Conservation (phyloP, 2,797 vertebrate genomes). For the Fratercula arctica region DNA sequence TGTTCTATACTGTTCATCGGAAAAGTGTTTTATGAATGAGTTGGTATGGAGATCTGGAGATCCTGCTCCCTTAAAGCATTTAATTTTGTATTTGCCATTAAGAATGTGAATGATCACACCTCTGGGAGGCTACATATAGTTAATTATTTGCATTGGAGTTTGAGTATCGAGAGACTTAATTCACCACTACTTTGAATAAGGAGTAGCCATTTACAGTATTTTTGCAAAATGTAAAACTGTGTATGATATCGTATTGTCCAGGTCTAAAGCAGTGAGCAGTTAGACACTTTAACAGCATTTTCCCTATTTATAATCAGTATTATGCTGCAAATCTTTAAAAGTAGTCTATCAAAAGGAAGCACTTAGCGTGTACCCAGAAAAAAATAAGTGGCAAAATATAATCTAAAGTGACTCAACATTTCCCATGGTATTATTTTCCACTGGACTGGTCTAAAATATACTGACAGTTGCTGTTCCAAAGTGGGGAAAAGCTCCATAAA, state of each 20-base stretch:
- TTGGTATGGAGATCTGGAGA: not conserved
- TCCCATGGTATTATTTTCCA: constrained; percentile 58
- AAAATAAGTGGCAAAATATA: constrained; percentile 42
- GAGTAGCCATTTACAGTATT: not conserved
- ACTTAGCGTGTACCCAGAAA: not conserved
- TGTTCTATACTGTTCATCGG: not conserved
- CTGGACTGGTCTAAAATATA: constrained; percentile 37
- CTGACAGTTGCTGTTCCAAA: constrained; percentile 21
- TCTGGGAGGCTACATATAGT: not conserved
- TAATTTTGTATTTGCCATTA: not conserved
- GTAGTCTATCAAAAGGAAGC: not conserved
- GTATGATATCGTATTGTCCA: not conserved
- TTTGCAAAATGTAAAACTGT: not conserved
- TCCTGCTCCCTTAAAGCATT: not conserved
- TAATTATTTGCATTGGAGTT: not conserved
- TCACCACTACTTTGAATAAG: not conserved
- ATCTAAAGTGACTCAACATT: constrained; percentile 52
- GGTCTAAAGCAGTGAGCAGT: not conserved
- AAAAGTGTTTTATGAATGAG: not conserved
- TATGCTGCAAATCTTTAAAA: not conserved
- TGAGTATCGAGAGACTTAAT: not conserved
- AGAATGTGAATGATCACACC: not conserved
- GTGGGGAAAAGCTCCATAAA: constrained; percentile 8
- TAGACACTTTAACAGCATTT: not conserved
- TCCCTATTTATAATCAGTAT: not conserved